Conservation (phyloP, 1,140 invertebrate species). For the Propsilocerus akamusi region DNA sequence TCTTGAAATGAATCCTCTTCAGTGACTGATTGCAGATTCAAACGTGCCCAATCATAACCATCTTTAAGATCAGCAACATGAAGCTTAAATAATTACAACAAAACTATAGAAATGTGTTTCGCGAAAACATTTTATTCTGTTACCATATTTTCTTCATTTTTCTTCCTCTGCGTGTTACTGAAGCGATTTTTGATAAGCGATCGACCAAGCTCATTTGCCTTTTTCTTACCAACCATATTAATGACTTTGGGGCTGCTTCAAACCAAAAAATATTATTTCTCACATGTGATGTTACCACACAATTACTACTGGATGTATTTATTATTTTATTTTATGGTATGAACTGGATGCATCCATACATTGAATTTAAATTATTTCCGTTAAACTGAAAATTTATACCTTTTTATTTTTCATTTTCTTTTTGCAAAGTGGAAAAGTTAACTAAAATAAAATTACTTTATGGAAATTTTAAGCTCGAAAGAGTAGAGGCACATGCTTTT, state of each 20-base stretch:
- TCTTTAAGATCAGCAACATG: constrained; percentile 77
- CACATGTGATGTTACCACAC: too few relatives aligned
- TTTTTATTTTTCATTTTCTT: too few relatives aligned
- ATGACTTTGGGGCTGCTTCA: background rate
- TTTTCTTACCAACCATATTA: constrained; percentile 44
- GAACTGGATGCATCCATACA: too few relatives aligned
- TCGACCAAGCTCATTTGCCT: constrained; percentile 37
- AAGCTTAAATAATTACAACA: constrained; percentile 34
- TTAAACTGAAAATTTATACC: too few relatives aligned
- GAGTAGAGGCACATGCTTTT: too few relatives aligned
- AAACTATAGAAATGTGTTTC: background rate
- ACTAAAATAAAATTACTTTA: too few relatives aligned
- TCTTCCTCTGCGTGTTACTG: constrained; percentile 32
- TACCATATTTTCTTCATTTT: constrained; percentile 32
- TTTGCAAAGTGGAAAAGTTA: too few relatives aligned
- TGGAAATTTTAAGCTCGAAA: too few relatives aligned
- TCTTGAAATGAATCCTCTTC: constrained; percentile 92
- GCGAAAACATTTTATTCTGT: background rate
- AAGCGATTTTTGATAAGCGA: constrained; percentile 62
- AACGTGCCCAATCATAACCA: constrained; percentile 73
- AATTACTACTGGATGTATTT: too few relatives aligned
- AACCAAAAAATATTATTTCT: too few relatives aligned
- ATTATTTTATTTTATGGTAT: too few relatives aligned
- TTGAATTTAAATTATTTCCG: too few relatives aligned
- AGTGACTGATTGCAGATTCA: constrained; percentile 86